Evolutionary conservation across 2,888 invertebrate genomes (phyloP).

Genomic region (Sminthurinus aureus): DNA sequence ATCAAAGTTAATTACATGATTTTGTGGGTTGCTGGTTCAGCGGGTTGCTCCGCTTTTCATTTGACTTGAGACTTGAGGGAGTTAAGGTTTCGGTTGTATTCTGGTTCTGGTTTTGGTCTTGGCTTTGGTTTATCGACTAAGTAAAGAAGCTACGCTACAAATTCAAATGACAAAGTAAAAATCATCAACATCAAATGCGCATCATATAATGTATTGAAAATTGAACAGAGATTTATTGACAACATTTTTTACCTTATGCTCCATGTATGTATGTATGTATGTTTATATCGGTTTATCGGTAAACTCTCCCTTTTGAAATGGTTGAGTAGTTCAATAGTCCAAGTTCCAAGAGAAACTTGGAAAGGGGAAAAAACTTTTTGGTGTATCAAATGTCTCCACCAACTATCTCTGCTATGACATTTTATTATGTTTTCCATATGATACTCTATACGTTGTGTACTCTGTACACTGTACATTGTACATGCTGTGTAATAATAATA

Average conservation of each 20-base stretch:
- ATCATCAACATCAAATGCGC: slow-evolving; percentile 1
- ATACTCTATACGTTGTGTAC: no score
- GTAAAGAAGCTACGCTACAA: slow-evolving; percentile 1
- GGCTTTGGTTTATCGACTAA: neutral
- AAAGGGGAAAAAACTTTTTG: neutral
- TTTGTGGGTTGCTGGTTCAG: neutral
- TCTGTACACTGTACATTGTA: no score
- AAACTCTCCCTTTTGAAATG: neutral
- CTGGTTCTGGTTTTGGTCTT: neutral
- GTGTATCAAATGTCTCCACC: neutral
- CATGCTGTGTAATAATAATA: no score
- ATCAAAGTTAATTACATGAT: neutral
- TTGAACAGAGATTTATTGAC: neutral
- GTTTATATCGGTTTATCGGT: no score
- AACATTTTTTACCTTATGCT: neutral
- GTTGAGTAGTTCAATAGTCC: neutral
- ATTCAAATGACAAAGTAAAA: neutral
- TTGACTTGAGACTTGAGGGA: neutral
- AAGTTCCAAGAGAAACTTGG: no score
- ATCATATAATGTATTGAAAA: neutral
- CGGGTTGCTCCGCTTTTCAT: neutral
- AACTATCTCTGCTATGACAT: neutral
- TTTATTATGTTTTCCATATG: no score
- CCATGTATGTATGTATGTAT: neutral
- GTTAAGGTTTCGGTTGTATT: neutral